Evolutionary conservation across 2,113 vertebrate species (phyloP).

Genomic region (Myanophis thanlyinensis): DNA sequence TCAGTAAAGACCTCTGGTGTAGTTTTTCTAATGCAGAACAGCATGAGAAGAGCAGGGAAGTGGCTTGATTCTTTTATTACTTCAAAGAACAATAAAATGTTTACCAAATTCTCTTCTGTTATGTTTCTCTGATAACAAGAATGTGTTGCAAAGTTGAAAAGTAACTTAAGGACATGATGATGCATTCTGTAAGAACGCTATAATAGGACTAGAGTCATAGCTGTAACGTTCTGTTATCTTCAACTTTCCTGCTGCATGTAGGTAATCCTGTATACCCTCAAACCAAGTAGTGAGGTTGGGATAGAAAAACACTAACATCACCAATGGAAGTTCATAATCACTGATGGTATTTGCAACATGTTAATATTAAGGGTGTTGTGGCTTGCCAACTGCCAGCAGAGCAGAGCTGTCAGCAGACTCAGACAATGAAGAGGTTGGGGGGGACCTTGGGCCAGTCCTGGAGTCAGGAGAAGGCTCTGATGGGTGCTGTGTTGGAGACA

Average conservation of each 20-base stretch:
- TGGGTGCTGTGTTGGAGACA: too few relatives aligned
- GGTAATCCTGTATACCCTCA: background rate
- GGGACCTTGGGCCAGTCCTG: too few relatives aligned
- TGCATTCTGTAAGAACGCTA: background rate
- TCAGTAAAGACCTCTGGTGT: background rate
- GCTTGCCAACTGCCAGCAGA: too few relatives aligned
- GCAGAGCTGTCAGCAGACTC: too few relatives aligned
- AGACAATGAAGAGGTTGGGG: too few relatives aligned
- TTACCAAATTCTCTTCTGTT: background rate
- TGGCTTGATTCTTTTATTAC: slow-evolving; percentile 1
- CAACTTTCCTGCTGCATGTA: background rate
- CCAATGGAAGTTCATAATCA: background rate
- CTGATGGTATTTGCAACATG: background rate
- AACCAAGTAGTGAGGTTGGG: background rate
- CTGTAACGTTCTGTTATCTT: background rate
- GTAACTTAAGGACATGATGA: background rate
- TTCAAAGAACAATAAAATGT: slow-evolving; percentile 54
- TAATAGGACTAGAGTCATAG: background rate
- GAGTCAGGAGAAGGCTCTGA: too few relatives aligned
- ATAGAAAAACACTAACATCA: background rate
- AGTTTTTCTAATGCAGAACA: background rate
- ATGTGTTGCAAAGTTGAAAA: background rate
- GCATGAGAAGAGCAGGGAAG: slow-evolving; percentile 7
- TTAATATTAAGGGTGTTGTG: background rate
- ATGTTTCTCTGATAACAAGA: background rate